Percentiles rank a stretch among this genome's conserved stretches.
Conservation (phyloP, 2,888 invertebrate genomes). For the Ctenicera cuprea region DNA sequence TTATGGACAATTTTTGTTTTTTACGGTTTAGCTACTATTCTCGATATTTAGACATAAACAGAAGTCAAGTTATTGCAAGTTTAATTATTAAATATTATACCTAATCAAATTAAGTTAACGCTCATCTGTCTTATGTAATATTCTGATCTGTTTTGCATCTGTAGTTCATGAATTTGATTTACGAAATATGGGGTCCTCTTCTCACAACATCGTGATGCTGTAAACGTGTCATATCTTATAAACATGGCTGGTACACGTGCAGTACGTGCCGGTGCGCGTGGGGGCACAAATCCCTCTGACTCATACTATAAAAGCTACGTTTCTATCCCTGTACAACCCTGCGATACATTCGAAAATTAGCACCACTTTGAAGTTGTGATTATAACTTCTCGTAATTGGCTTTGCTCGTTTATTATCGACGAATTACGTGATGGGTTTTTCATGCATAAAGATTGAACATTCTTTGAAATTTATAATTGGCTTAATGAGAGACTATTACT, state of each 20-base stretch:
- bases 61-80: too few species aligned
- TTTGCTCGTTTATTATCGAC: slow-evolving; percentile 27
- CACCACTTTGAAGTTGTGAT: slow-evolving; percentile 46
- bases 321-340: slow-evolving; percentile 22
- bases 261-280: slow-evolving; percentile 43
- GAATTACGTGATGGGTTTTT: slow-evolving; percentile 18
- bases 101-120: too few species aligned
- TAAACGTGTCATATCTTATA: slow-evolving; percentile 36
- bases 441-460: slow-evolving; percentile 15
- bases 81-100: too few species aligned
- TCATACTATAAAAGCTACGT: slow-evolving; percentile 36
- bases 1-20: too few species aligned
- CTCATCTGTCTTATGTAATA: background rate
- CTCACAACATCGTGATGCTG: slow-evolving; percentile 27
- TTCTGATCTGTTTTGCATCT: slow-evolving; percentile 12
- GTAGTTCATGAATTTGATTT: slow-evolving; percentile 22
- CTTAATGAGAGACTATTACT: slow-evolving; percentile 7
- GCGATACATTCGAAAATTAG: slow-evolving; percentile 41
- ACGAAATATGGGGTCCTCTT: background rate
- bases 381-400: slow-evolving; percentile 30
- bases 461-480: slow-evolving; percentile 22
- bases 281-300: slow-evolving; percentile 41
- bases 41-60: too few species aligned
- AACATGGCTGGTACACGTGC: slow-evolving; percentile 39
- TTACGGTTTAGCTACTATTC: too few species aligned